These are phyloP conservation scores for Boleophthalmus pectinirostris DNA, from an alignment of 2,113 vertebrate species.

Conservation along the genomic window DNA sequence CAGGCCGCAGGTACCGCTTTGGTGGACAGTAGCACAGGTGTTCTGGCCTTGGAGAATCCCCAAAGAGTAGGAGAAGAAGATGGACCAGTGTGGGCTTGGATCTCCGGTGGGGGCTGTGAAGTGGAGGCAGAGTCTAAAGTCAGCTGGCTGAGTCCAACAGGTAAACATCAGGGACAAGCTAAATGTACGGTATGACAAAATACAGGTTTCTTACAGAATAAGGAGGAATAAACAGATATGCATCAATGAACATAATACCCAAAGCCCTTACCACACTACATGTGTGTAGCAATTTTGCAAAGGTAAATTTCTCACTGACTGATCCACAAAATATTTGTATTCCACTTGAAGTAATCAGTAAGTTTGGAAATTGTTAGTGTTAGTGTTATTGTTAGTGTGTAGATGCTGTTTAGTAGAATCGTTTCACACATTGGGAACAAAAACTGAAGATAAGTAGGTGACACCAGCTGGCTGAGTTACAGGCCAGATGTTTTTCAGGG, in stretches of 20 bases:
- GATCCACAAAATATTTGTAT: neutral
- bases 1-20: neutral
- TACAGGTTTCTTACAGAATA: too few relatives aligned
- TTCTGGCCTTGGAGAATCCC: conserved; percentile 79
- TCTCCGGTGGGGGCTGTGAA: conserved; percentile 87
- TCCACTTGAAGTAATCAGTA: neutral
- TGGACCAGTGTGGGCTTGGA: conserved; percentile 87
- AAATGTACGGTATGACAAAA: neutral
- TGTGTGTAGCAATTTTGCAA: too few relatives aligned
- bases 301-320: neutral
- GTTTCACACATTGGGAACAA: too few relatives aligned
- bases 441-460: too few relatives aligned
- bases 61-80: conserved; percentile 77
- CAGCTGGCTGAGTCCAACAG: conserved; percentile 85
- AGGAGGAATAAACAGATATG: neutral
- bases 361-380: too few relatives aligned
- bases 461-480: too few relatives aligned
- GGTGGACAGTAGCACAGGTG: conserved; percentile 56
- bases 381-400: too few relatives aligned
- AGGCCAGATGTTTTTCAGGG: too few relatives aligned
- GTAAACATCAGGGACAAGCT: conserved; percentile 29
- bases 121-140: conserved; percentile 78
- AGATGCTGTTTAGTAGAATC: too few relatives aligned
- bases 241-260: too few relatives aligned
- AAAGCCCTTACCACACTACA: too few relatives aligned